These are phyloP conservation scores for Macroglossus sobrinus DNA, from an alignment of 2,113 vertebrate genomes.

Conservation along the genomic window DNA sequence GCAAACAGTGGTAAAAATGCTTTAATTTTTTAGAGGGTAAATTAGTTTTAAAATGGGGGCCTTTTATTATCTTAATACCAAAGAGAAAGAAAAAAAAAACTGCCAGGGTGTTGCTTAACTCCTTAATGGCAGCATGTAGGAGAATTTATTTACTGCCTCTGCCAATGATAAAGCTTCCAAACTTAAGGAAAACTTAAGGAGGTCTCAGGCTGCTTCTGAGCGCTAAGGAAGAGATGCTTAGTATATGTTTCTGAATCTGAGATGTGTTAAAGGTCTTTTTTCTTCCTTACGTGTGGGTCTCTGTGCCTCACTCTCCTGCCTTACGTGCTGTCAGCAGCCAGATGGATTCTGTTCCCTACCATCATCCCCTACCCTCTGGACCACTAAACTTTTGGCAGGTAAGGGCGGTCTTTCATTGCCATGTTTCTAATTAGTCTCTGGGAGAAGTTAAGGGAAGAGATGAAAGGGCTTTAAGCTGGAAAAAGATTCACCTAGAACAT, in stretches of 20 bases:
- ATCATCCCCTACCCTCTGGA: not conserved
- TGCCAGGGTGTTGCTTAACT: slow-evolving; percentile 40
- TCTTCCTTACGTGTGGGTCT: not conserved
- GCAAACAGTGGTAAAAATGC: slow-evolving; percentile 84
- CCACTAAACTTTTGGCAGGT: not conserved
- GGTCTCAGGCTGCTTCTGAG: not conserved
- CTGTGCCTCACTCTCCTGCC: not conserved
- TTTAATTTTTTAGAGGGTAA: slow-evolving; percentile 67
- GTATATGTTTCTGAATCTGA: not conserved
- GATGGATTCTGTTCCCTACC: not conserved
- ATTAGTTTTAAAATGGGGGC: slow-evolving; percentile 59
- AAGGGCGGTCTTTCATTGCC: not conserved
- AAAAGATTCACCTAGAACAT: not conserved
- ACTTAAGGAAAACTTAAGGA: not conserved
- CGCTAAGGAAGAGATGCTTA: not conserved
- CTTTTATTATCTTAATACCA: slow-evolving; percentile 63
- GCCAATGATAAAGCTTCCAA: not conserved
- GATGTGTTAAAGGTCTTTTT: not conserved
- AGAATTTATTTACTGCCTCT: slow-evolving; percentile 44
- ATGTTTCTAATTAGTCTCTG: not conserved
- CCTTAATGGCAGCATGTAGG: not conserved
- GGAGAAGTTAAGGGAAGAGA: not conserved
- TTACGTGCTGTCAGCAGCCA: not conserved
- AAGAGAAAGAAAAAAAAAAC: slow-evolving; percentile 39
- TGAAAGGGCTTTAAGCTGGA: not conserved